Evolutionary conservation across 2,888 invertebrate species (phyloP).

Genomic region (Hemistola chrysoprasaria): DNA sequence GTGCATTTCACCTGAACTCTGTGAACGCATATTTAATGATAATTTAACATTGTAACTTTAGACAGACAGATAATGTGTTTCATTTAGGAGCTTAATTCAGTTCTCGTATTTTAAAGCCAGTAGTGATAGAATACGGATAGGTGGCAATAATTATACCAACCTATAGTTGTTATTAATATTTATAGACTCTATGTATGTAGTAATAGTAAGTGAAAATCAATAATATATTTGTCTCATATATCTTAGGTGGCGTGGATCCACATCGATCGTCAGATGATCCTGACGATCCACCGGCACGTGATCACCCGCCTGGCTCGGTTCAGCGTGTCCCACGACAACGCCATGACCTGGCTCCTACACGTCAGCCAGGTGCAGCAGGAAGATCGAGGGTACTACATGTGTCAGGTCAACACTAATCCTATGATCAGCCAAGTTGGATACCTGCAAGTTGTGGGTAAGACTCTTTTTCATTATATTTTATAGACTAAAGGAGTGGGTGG

Average conservation of each 20-base stretch:
- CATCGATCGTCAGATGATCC: conserved; percentile 96
- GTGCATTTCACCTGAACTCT: too few species aligned
- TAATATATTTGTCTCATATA: conserved; percentile 6
- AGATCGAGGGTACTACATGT: conserved; percentile 95
- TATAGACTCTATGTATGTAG: too few species aligned
- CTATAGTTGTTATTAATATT: too few species aligned
- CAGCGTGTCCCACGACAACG: conserved; percentile 95
- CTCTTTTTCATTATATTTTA: not conserved
- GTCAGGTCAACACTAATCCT: conserved; percentile 94
- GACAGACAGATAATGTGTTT: too few species aligned
- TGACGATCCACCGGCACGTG: conserved; percentile 95
- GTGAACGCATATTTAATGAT: too few species aligned
- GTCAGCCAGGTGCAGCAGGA: conserved; percentile 95
- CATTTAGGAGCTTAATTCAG: too few species aligned
- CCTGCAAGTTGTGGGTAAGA: conserved; percentile 95
- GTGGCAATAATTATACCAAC: too few species aligned
- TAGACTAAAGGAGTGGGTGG: not conserved
- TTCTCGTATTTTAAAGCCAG: too few species aligned
- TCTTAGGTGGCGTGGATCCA: conserved; percentile 97
- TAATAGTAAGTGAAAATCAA: too few species aligned
- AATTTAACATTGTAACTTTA: too few species aligned
- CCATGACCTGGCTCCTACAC: conserved; percentile 95
- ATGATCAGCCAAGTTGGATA: conserved; percentile 98
- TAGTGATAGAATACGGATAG: too few species aligned
- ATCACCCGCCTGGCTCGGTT: conserved; percentile 95